Conservation (phyloP, 2,797 vertebrate genomes). For the Coendou prehensilis region DNA sequence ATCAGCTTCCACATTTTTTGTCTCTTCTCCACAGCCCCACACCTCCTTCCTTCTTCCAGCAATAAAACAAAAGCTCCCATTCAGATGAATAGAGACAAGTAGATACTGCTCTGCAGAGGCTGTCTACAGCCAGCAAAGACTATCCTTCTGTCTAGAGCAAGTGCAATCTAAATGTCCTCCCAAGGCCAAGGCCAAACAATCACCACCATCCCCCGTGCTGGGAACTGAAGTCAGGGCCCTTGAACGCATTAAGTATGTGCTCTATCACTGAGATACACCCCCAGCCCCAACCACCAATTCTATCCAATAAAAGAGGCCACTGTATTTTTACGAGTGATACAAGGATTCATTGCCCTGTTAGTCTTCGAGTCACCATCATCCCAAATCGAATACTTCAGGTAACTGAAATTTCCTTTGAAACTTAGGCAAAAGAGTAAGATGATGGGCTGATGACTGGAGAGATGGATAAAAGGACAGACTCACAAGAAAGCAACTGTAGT, state of each 20-base stretch:
- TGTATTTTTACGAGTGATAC: not conserved
- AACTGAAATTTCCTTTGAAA: slow-evolving; percentile 53
- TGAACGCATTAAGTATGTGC: not conserved
- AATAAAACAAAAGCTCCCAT: slow-evolving; percentile 59
- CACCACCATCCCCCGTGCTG: not conserved
- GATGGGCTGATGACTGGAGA: not conserved
- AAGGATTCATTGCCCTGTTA: not conserved
- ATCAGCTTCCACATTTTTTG: not conserved
- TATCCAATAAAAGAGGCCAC: not conserved
- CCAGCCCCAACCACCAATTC: not conserved
- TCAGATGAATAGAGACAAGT: slow-evolving; percentile 40
- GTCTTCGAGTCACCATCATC: not conserved
- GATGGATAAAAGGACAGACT: not conserved
- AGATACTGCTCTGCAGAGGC: not conserved
- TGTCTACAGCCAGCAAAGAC: not conserved
- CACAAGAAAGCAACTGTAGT: not conserved
- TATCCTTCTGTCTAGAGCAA: slow-evolving; percentile 22
- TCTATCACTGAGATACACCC: not conserved
- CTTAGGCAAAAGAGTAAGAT: not conserved
- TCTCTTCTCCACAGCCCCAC: not conserved
- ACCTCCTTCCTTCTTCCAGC: slow-evolving; percentile 18
- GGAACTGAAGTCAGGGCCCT: not conserved
- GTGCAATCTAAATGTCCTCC: not conserved
- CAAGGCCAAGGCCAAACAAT: not conserved
- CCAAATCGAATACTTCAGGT: not conserved